Evolutionary conservation across 2,888 invertebrate genomes (phyloP).

Genomic region (Drosophila pseudotakahashii): DNA sequence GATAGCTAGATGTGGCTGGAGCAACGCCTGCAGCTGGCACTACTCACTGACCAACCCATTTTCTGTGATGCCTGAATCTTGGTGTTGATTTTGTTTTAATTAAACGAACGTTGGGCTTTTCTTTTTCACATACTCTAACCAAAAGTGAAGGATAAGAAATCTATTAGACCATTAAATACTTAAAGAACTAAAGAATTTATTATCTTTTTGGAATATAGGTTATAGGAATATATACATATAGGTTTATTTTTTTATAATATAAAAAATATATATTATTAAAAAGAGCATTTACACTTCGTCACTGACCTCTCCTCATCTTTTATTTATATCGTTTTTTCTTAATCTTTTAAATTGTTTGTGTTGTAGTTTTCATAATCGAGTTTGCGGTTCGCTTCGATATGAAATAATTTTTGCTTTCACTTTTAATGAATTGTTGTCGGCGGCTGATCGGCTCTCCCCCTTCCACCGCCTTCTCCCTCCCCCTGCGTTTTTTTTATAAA

Average conservation of each 20-base stretch:
- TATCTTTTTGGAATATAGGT: too few species aligned
- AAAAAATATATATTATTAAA: too few species aligned
- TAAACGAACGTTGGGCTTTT: conserved; percentile 54
- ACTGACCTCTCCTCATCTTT: conserved; percentile 34
- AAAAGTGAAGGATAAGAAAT: background rate
- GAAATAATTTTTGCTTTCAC: conserved; percentile 77
- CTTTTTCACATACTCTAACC: conserved; percentile 32
- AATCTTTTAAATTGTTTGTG: conserved; percentile 58
- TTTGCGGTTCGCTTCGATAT: conserved; percentile 64
- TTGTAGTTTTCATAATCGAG: conserved; percentile 71
- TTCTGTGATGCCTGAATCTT: conserved; percentile 28
- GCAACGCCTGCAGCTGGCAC: conserved; percentile 58
- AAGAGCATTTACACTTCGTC: conserved; percentile 32
- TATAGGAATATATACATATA: too few species aligned
- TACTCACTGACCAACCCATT: conserved; percentile 70
- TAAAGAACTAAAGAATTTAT: too few species aligned
- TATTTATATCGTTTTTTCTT: conserved; percentile 49
- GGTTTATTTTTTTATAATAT: too few species aligned
- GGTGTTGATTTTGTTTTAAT: conserved; percentile 72
- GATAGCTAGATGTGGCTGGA: conserved; percentile 40
- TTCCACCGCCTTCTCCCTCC: background rate
- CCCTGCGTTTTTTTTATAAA: conserved; percentile 52
- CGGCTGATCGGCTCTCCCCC: conserved; percentile 16
- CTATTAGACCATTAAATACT: too few species aligned
- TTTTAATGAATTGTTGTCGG: conserved; percentile 69